Base-by-base conservation (phyloP, 2,113 vertebrate species). In the Forbesichthys papilliferus region DNA sequence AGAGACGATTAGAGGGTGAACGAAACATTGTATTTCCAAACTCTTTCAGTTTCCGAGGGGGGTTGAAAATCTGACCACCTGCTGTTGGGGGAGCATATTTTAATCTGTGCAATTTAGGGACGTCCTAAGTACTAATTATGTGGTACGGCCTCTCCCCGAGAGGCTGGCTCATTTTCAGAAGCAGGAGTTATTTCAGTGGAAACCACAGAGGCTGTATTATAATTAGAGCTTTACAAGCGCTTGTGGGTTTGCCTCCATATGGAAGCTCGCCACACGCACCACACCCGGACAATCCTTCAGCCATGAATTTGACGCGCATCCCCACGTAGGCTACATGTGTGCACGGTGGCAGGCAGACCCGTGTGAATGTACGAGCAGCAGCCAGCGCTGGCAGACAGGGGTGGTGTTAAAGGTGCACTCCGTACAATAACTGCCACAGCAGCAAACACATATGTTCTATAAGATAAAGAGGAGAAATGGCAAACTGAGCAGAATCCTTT, bases 161-260 rank as follows among this genome's bases (percentile, higher is more conserved):
- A 71, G 69, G 67, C 70, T 48, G 69, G 67, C 70, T 48, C 59
- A 2, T 13, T 64, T 75, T 88, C 61, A 67, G 59, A 78, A 68
- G 83, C 82, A 68, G 68, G 51, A 83, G 81, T 90, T 91, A 92
- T 93, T 93, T 92, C 78, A 83, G 85, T 76, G 81, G 46, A 88
- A 92, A 87, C 92, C 91, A 73, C 92, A 81, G 66, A 3, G 12
- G 67, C 82, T 88, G 64, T 79, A 93, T 92, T 92, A 92, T 89
- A 92, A 18, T 84, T 88, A 91, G 16, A 51, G 83, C 74, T 89
- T 68, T 67, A 80, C 64, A 48, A 80, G 69, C 72, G 78, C 64
- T 64, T 88, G 91, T 36, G 86, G 87, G 69, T 82, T 55, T 46
- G 71, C 16, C 84, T 88, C 84, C 86, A 84, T 90, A 87, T 82